Base-by-base conservation (phyloP, 2,797 vertebrate species). In the Cyprinodon diabolis region DNA sequence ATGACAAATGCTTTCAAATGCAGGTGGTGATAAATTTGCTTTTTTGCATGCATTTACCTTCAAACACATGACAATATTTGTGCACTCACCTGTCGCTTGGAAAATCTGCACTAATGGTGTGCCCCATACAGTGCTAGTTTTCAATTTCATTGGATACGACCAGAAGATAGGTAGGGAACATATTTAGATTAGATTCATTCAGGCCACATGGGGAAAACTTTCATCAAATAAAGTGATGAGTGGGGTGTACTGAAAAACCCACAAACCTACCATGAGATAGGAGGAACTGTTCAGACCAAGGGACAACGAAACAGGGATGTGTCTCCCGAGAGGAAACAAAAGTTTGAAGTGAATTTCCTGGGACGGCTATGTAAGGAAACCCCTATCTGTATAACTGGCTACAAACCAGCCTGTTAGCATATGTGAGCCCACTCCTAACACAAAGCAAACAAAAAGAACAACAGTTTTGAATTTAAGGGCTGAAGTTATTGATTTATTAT, bases 41-140 rank as follows among this genome's bases (percentile, higher is more conserved):
- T 25, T 71, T 54, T 52, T 76, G 72, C 54, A 68, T 66, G 25
- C 66, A 75, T 76, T 78, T 72, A 48, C 49, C 81, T 83, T 62
- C 52, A 40, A 74, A 82, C 15, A 3, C 17, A 0, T 45, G 25
- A 49, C 47, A 47, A 6, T 35, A 40, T 69, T 65, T 15, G 35
- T 45, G 12, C 17, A 9, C 49, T 81, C 52, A 72, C 63, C 76
- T 60, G 71, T 57, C 62, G 2, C 9, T 14, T 21, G 72, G 37
- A 60, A 35, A 76, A 89, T 83, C 69, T 60, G 70, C 70, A 77
- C 86, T 84, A 81, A 63, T 37, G 68, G 68, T 70, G 72, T 25
- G 35, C 81, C 47, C 43, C 62, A 63, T 71, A 56, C 54, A 72
- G 69, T 75, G 89, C 90, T 86, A 79, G 89, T 85, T 83, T 90